Evolutionary conservation across 1,140 invertebrate genomes (phyloP).

Genomic region (Camponotus pennsylvanicus): DNA sequence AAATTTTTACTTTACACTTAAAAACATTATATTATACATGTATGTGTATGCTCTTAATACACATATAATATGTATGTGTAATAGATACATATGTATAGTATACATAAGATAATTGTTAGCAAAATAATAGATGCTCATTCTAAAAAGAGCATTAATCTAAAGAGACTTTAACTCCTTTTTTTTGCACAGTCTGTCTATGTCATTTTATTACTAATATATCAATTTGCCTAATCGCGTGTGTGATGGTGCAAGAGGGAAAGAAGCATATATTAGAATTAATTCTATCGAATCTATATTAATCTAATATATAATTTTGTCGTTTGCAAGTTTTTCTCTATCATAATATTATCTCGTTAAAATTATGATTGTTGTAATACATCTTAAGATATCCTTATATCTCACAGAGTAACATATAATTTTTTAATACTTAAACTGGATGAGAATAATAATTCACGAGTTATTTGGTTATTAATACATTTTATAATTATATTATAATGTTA

Average conservation of each 20-base stretch:
- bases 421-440: not conserved
- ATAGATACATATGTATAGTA: too few species aligned
- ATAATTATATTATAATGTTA: constrained; percentile 13
- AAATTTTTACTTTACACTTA: not conserved
- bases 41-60: too few species aligned
- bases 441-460: not conserved
- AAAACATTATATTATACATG: too few species aligned
- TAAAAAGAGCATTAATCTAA: not conserved
- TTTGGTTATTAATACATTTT: constrained; percentile 10
- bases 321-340: constrained; percentile 22
- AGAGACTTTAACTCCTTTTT: not conserved
- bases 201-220: not conserved
- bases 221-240: constrained; percentile 9
- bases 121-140: not conserved
- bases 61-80: too few species aligned
- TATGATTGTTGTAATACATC: constrained; percentile 27
- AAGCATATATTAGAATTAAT: constrained; percentile 18
- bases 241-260: constrained; percentile 29
- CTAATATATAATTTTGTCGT: constrained; percentile 8
- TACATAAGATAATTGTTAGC: not conserved
- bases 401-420: not conserved
- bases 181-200: not conserved
- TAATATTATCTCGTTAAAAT: constrained; percentile 50
- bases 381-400: not conserved
- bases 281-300: not conserved